phyloP scores from a whole-genome alignment of 2,888 invertebrate species.

The Stramonita haemastoma region DNA sequence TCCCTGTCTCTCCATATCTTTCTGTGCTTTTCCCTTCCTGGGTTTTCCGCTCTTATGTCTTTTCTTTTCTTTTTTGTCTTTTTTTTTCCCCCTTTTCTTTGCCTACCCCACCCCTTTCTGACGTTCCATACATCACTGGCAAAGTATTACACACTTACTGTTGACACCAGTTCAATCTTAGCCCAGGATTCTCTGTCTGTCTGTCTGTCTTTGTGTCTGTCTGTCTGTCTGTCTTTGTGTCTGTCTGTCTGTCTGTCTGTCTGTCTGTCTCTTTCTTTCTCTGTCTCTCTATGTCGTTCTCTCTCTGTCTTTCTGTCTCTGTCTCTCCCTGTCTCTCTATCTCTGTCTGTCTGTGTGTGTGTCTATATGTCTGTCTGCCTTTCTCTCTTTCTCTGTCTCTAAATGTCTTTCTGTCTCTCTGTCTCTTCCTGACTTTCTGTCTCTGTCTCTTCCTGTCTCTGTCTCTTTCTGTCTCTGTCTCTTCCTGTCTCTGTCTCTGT shows the following conservation, averaged over 20 bases:
- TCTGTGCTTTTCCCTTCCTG: neutral
- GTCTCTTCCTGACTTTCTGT: no score
- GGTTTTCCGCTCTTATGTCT: neutral
- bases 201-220: neutral
- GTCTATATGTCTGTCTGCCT: neutral
- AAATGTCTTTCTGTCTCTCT: neutral
- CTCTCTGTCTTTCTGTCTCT: neutral
- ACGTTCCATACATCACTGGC: no score
- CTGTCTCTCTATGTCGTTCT: neutral
- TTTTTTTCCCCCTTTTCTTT: neutral
- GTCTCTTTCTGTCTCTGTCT: neutral
- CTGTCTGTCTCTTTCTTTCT: neutral
- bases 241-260: neutral
- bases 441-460: neutral
- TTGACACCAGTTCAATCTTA: no score
- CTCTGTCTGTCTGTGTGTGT: neutral
- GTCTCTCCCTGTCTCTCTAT: neutral
- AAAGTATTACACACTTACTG: no score
- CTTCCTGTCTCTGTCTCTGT: constrained; percentile 2
- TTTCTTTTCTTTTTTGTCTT: neutral
- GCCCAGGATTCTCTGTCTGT: neutral
- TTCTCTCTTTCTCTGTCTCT: neutral
- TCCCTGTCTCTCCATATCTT: neutral
- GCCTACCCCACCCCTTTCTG: neutral
- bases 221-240: neutral